Evolutionary conservation across 2,797 vertebrate genomes (phyloP).

Genomic region (Allobates femoralis): DNA sequence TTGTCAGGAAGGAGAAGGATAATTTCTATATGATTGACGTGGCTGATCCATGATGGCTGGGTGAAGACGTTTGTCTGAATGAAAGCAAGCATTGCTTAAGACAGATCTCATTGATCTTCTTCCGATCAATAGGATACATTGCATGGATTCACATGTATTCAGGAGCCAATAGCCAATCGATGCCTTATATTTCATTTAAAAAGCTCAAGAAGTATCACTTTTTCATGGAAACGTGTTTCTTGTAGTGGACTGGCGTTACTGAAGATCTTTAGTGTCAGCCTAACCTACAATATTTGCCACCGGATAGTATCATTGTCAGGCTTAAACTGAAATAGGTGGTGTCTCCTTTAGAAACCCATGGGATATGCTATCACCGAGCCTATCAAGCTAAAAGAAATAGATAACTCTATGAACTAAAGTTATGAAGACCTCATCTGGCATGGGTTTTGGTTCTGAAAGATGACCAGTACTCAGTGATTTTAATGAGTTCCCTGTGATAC

Average conservation of each 20-base stretch:
- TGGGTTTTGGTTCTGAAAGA: not conserved
- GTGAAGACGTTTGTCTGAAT: not conserved
- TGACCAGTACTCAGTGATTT: not conserved
- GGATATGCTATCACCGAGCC: not conserved
- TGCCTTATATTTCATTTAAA: not conserved
- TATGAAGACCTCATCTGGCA: not conserved
- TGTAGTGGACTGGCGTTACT: not conserved
- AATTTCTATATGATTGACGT: not conserved
- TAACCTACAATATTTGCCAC: not conserved
- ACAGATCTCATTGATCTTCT: not conserved
- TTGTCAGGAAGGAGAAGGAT: not conserved
- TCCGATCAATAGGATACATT: not conserved
- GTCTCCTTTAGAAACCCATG: not conserved
- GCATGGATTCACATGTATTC: slow-evolving; percentile 11
- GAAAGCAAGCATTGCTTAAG: not conserved
- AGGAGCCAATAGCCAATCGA: not conserved
- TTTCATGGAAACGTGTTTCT: not conserved
- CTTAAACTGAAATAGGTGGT: not conserved
- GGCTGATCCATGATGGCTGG: not conserved
- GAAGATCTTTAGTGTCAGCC: not conserved
- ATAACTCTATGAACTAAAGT: not conserved
- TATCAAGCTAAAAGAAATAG: not conserved
- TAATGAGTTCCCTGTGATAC: not conserved
- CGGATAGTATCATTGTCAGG: no score
- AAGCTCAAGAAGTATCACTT: not conserved